These are phyloP conservation scores for Atta cephalotes DNA, from an alignment of 1,140 invertebrate species.

Conservation along the genomic window DNA sequence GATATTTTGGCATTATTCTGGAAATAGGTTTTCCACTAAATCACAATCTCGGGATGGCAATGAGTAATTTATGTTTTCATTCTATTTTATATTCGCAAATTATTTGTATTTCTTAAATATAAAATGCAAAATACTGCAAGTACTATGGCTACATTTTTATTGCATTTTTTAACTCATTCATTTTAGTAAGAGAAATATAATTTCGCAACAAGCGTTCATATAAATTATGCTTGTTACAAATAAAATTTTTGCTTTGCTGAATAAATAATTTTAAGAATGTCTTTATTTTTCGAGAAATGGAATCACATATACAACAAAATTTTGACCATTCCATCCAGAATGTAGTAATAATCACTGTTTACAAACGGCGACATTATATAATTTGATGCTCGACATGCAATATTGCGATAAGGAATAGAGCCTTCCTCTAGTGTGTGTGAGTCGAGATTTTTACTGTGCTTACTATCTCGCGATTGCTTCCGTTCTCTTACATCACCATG, in stretches of 20 bases:
- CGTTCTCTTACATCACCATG: constrained; percentile 70
- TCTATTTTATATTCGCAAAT: background rate
- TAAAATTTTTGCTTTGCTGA: background rate
- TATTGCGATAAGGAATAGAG: constrained; percentile 72
- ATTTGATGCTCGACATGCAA: constrained; percentile 70
- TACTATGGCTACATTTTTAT: background rate
- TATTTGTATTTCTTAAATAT: background rate
- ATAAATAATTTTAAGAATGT: background rate
- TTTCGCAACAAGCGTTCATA: background rate
- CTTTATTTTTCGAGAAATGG: background rate
- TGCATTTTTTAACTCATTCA: background rate
- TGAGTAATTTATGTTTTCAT: too few species aligned
- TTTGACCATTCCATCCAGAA: constrained; percentile 24
- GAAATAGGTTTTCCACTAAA: background rate
- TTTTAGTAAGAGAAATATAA: background rate
- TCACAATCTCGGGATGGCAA: too few species aligned
- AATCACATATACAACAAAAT: background rate
- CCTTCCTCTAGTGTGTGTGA: constrained; percentile 35
- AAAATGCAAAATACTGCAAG: background rate
- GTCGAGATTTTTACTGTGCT: constrained; percentile 48
- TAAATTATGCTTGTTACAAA: background rate
- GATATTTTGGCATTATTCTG: background rate
- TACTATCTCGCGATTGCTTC: constrained; percentile 70
- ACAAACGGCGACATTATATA: constrained; percentile 70
- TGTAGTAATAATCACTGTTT: constrained; percentile 61